These are phyloP conservation scores for Tupaia tana DNA, from an alignment of 2,113 vertebrate genomes.

Conservation along the genomic window DNA sequence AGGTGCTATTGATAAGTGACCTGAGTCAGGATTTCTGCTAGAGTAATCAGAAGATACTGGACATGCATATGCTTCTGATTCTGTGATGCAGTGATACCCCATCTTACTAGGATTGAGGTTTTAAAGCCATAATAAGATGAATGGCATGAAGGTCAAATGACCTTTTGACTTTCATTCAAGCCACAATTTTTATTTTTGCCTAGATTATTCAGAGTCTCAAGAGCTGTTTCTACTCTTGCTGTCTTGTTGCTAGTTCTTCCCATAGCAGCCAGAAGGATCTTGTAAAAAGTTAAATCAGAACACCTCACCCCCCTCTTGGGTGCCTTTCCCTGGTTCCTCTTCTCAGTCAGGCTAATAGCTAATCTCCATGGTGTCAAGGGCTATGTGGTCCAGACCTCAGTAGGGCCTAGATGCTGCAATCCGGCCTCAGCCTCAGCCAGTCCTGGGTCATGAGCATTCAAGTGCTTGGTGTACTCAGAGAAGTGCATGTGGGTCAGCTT, in stretches of 20 bases:
- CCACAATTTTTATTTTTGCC: not conserved
- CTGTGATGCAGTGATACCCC: not conserved
- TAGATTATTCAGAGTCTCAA: not conserved
- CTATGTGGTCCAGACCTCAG: not conserved
- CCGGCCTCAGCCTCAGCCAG: no score
- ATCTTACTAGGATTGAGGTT: not conserved
- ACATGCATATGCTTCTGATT: not conserved
- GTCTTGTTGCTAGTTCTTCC: not conserved
- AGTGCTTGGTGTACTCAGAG: no score
- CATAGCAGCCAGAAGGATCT: not conserved
- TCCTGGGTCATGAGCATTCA: no score
- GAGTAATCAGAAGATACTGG: not conserved
- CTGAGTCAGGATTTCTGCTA: not conserved
- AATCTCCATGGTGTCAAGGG: not conserved
- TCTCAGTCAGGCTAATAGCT: not conserved
- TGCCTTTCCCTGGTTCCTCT: not conserved
- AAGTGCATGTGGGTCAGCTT: no score
- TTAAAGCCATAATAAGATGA: slow-evolving; percentile 33
- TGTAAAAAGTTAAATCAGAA: not conserved
- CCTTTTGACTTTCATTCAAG: not conserved
- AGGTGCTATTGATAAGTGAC: not conserved
- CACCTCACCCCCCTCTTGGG: not conserved
- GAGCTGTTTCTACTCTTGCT: not conserved
- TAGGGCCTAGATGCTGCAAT: no score
- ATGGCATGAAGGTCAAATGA: slow-evolving; percentile 26